These are phyloP conservation scores for Diplodus sargus DNA, from an alignment of 2,797 vertebrate species.

Conservation along the genomic window DNA sequence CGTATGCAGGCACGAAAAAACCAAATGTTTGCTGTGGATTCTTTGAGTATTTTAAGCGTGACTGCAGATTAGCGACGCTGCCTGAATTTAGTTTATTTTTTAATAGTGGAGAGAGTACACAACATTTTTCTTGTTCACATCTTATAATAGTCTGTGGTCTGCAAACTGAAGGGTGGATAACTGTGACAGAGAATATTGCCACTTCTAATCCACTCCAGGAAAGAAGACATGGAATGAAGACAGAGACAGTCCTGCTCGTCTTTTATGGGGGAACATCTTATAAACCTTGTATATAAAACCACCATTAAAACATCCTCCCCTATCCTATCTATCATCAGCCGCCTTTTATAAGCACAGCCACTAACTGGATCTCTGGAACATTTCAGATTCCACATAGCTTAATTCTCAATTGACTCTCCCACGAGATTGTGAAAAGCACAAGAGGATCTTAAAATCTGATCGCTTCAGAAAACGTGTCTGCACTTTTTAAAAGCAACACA, in stretches of 20 bases:
- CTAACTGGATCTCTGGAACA: slow-evolving; percentile 58
- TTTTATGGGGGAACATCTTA: slow-evolving; percentile 64
- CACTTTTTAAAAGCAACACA: slow-evolving; percentile 61
- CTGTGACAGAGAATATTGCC: slow-evolving; percentile 83
- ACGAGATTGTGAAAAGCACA: slow-evolving; percentile 69
- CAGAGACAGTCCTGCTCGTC: slow-evolving; percentile 75
- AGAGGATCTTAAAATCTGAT: slow-evolving; percentile 56
- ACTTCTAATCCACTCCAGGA: slow-evolving; percentile 85
- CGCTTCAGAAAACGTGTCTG: slow-evolving; percentile 51
- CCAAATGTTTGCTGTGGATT: slow-evolving; percentile 46
- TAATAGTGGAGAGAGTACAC: slow-evolving; percentile 26
- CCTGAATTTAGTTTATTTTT: slow-evolving; percentile 20
- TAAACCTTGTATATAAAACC: slow-evolving; percentile 60
- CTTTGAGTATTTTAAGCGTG: slow-evolving; percentile 13
- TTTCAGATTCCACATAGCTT: slow-evolving; percentile 44
- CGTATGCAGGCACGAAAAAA: slow-evolving; percentile 33
- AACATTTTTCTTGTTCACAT: slow-evolving; percentile 53
- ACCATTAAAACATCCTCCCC: slow-evolving; percentile 27
- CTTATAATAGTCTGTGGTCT: slow-evolving; percentile 68
- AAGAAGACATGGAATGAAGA: slow-evolving; percentile 84
- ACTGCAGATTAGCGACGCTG: slow-evolving; percentile 33
- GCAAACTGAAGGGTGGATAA: slow-evolving; percentile 73
- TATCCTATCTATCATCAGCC: slow-evolving; percentile 44
- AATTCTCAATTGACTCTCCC: slow-evolving; percentile 43
- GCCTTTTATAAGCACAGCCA: slow-evolving; percentile 52